Percentiles rank a stretch among this genome's conserved stretches.
These are phyloP conservation scores for Sander vitreus DNA, from an alignment of 2,113 vertebrate genomes.

Conservation along the genomic window DNA sequence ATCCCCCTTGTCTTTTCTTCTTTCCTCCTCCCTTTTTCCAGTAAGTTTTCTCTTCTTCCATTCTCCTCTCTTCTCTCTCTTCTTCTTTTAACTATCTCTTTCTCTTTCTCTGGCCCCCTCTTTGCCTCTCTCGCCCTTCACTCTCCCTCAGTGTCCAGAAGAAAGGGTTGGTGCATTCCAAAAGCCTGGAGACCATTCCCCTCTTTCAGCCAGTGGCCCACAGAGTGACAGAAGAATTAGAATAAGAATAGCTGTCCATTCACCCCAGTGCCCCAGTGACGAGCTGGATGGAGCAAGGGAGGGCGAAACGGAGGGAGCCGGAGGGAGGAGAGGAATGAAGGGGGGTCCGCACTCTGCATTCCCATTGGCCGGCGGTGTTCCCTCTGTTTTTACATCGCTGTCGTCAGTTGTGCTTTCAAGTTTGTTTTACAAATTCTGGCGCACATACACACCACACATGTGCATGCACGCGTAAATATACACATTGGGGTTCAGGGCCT, in stretches of 20 bases:
- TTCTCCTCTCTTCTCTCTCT: conserved; percentile 23
- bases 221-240: conserved; percentile 85
- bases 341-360: conserved; percentile 35
- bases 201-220: conserved; percentile 82
- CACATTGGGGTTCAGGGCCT: conserved; percentile 44
- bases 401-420: conserved; percentile 76
- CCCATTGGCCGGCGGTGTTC: conserved; percentile 75
- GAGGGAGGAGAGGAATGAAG: conserved; percentile 53
- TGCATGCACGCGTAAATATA: conserved; percentile 75
- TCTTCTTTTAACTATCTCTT: conserved; percentile 5
- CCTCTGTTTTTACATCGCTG: conserved; percentile 81
- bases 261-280: conserved; percentile 80
- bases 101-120: conserved; percentile 30
- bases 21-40: neutral
- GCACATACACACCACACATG: conserved; percentile 58
- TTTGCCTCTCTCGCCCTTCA: conserved; percentile 39
- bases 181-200: conserved; percentile 84
- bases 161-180: conserved; percentile 85
- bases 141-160: conserved; percentile 72
- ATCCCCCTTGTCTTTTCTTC: conserved; percentile 15
- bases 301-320: conserved; percentile 34
- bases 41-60: neutral
- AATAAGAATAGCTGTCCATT: conserved; percentile 87
- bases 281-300: conserved; percentile 56
- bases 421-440: conserved; percentile 73